These are phyloP conservation scores for Creontiades dilutus DNA, from an alignment of 2,888 invertebrate species.

Conservation along the genomic window DNA sequence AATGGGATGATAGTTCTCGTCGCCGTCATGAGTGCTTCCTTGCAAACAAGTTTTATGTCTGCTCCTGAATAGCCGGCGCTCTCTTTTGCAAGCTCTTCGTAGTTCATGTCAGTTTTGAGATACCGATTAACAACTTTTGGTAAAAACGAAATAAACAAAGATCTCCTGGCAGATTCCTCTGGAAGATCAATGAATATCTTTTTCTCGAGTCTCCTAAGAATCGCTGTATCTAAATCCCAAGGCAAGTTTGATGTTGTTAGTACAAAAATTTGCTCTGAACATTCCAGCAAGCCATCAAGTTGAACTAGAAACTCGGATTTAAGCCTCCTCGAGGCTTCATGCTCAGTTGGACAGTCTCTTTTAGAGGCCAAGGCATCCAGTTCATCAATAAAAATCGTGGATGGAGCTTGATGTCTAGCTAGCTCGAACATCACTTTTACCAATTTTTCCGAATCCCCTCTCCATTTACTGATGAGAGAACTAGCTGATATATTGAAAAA, in stretches of 20 bases:
- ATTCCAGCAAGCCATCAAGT: conserved; percentile 87
- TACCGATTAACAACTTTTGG: conserved; percentile 79
- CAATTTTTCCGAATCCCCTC: conserved; percentile 96
- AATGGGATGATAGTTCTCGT: conserved; percentile 84
- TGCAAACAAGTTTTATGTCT: conserved; percentile 91
- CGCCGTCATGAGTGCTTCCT: conserved; percentile 91
- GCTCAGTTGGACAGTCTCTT: conserved; percentile 81
- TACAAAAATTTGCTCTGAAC: conserved; percentile 85
- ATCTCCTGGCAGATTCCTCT: conserved; percentile 82
- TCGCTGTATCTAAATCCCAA: conserved; percentile 94
- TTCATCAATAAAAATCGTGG: conserved; percentile 96
- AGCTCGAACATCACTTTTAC: conserved; percentile 92
- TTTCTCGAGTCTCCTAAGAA: conserved; percentile 93
- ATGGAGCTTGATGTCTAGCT: conserved; percentile 90
- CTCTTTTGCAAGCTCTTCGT: conserved; percentile 79
- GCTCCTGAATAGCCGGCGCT: conserved; percentile 92
- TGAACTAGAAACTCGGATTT: conserved; percentile 93
- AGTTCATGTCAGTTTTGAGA: conserved; percentile 79
- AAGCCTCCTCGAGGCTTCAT: conserved; percentile 92
- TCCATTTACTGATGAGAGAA: conserved; percentile 95
- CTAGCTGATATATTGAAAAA: conserved; percentile 96
- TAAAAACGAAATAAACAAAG: conserved; percentile 84
- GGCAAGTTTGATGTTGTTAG: conserved; percentile 95
- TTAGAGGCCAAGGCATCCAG: conserved; percentile 90
- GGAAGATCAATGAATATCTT: conserved; percentile 90